Percentiles rank a stretch among this genome's conserved stretches.
Conservation (phyloP, 2,113 vertebrate species). For the Herpailurus yagouaroundi region DNA sequence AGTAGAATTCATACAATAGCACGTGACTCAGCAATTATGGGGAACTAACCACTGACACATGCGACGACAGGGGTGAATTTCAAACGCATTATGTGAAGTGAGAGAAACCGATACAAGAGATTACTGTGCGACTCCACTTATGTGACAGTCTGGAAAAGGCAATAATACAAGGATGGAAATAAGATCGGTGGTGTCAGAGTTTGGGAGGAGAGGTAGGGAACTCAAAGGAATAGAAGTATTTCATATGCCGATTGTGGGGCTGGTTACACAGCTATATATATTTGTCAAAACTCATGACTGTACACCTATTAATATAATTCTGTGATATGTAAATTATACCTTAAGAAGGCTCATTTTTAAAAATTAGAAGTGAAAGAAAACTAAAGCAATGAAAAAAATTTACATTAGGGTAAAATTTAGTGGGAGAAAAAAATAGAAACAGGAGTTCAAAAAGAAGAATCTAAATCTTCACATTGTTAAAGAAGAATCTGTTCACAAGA, state of each 20-base stretch:
- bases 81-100: neutral
- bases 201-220: neutral
- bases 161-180: neutral
- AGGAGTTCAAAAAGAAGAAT: neutral
- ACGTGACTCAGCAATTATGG: neutral
- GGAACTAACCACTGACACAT: neutral
- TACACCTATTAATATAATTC: neutral
- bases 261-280: neutral
- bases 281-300: neutral
- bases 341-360: neutral
- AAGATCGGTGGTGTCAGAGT: neutral
- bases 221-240: neutral
- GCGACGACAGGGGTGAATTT: neutral
- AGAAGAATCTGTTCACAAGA: constrained; percentile 13
- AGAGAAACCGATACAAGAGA: neutral
- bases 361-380: neutral
- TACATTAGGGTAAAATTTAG: constrained; percentile 1
- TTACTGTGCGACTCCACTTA: neutral
- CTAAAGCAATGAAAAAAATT: neutral
- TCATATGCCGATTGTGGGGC: neutral
- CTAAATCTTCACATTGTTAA: neutral
- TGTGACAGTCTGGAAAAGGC: neutral
- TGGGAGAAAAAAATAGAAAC: neutral
- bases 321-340: neutral
- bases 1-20: neutral